Conservation (phyloP, 2,888 invertebrate species). For the Itoplectis maculator region DNA sequence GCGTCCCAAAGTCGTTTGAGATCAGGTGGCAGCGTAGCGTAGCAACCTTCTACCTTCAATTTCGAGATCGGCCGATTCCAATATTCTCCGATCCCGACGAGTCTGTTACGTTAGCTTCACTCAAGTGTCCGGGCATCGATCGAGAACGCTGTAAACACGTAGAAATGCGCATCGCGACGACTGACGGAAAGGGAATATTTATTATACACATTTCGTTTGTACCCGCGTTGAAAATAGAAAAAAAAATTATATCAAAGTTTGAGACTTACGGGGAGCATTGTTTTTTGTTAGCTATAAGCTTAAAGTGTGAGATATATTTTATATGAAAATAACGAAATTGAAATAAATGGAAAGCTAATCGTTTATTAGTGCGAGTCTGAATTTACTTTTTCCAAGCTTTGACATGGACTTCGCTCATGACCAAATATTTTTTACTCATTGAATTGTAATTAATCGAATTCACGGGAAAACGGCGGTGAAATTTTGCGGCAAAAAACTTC, state of each 20-base stretch:
- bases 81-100: conserved; percentile 31
- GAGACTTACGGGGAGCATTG: too few species aligned
- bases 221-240: neutral
- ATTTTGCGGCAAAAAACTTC: conserved; percentile 12
- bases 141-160: conserved; percentile 3
- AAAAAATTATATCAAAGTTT: too few species aligned
- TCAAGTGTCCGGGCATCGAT: conserved; percentile 19
- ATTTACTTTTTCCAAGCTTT: neutral
- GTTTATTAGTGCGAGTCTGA: too few species aligned
- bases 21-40: conserved; percentile 22
- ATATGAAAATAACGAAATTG: too few species aligned
- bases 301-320: too few species aligned
- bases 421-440: too few species aligned
- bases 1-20: conserved; percentile 43
- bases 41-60: conserved; percentile 44
- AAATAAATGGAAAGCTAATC: too few species aligned
- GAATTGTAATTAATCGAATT: too few species aligned
- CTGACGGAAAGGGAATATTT: neutral
- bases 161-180: conserved; percentile 14
- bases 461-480: neutral
- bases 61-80: conserved; percentile 39
- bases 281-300: too few species aligned
- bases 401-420: too few species aligned
- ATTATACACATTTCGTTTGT: too few species aligned
- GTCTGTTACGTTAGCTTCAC: conserved; percentile 9